These are phyloP conservation scores for Myxocyprinus asiaticus DNA, from an alignment of 2,113 vertebrate genomes.

Conservation along the genomic window DNA sequence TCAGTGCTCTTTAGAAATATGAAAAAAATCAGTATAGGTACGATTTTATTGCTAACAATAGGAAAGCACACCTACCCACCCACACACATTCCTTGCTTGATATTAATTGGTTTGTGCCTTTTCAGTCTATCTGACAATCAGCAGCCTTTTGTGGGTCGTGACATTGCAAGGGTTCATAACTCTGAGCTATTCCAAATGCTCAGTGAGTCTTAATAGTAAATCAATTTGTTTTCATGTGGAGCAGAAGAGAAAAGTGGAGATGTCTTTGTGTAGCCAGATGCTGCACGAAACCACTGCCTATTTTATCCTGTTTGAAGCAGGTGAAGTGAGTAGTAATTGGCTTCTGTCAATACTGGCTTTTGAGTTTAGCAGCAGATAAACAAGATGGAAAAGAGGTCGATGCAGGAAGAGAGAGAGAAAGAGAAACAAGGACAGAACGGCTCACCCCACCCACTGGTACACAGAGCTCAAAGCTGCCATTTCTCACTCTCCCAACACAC, in stretches of 20 bases:
- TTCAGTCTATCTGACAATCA: background rate
- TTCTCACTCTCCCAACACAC: too few relatives aligned
- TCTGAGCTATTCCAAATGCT: background rate
- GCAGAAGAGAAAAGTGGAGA: constrained; percentile 1
- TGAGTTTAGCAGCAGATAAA: constrained; percentile 69
- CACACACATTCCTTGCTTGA: background rate
- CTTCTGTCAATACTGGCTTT: constrained; percentile 63
- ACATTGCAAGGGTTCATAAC: background rate
- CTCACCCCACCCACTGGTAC: too few relatives aligned
- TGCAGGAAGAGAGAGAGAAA: constrained; percentile 53
- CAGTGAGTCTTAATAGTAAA: constrained; percentile 8
- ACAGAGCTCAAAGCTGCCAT: too few relatives aligned
- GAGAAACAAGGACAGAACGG: constrained; percentile 49
- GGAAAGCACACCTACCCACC: background rate
- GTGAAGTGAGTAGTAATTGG: constrained; percentile 58
- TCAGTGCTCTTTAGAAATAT: too few relatives aligned
- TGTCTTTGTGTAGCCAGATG: constrained; percentile 2
- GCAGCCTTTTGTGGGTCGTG: background rate
- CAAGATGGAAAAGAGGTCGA: constrained; percentile 65
- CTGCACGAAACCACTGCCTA: constrained; percentile 13
- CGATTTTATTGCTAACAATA: too few relatives aligned
- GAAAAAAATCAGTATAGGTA: too few relatives aligned
- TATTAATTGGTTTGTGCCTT: constrained; percentile 9
- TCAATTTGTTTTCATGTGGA: constrained; percentile 18
- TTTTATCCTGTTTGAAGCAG: constrained; percentile 53